Evolutionary conservation across 2,888 invertebrate species (phyloP).

Genomic region (Himalopsyche tibetana): DNA sequence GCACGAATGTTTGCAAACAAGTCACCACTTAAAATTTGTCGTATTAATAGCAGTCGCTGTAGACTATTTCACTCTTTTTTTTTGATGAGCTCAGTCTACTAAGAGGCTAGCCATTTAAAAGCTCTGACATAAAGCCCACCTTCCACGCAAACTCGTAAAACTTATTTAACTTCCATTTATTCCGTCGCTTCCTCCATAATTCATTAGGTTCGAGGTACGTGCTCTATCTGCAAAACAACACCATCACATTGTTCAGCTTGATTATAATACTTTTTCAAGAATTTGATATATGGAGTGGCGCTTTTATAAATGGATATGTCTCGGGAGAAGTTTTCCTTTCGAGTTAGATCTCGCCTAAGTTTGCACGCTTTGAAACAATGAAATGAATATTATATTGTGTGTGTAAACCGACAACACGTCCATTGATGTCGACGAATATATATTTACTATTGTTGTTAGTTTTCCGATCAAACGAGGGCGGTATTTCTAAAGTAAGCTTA

Average conservation of each 20-base stretch:
- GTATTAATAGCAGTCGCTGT: too few species aligned
- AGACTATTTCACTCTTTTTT: too few species aligned
- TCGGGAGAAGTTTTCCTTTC: not conserved
- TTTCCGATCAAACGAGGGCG: too few species aligned
- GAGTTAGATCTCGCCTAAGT: not conserved
- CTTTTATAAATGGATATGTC: conserved; percentile 29
- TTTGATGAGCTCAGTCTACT: too few species aligned
- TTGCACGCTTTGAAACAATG: not conserved
- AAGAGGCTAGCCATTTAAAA: not conserved
- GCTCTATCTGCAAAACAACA: conserved; percentile 48
- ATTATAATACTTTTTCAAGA: conserved; percentile 20
- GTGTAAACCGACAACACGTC: not conserved
- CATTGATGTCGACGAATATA: not conserved
- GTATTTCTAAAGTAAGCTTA: too few species aligned
- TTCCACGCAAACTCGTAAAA: conserved; percentile 45
- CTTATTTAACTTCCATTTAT: conserved; percentile 56
- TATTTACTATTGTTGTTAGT: too few species aligned
- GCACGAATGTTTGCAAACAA: too few species aligned
- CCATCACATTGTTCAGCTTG: conserved; percentile 11
- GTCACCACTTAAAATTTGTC: too few species aligned
- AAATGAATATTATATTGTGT: not conserved
- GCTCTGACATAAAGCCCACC: not conserved
- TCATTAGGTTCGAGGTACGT: conserved; percentile 52
- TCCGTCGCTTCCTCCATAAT: conserved; percentile 52
- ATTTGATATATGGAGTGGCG: conserved; percentile 22